Base-by-base conservation (phyloP, 2,797 vertebrate genomes). In the Arremon aurantiirostris region DNA sequence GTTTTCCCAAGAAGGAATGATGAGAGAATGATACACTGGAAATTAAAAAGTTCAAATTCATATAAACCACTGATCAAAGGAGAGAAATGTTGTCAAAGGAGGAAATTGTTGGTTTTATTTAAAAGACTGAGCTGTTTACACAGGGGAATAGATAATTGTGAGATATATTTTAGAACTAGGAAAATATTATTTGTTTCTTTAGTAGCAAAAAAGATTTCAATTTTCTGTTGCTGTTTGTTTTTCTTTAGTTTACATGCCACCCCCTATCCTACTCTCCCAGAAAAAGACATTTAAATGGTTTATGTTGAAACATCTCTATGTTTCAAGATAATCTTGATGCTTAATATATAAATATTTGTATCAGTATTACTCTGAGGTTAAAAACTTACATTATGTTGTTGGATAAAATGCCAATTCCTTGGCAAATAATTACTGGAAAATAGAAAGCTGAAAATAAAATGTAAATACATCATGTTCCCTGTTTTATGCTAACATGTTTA, bases 381-480 rank as follows among this genome's bases (percentile, higher is more conserved):
- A 81, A 85, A 78, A 30, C 6, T 71, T 53, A 9, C 2, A 0
- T 76, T 70, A 52, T 5, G 1, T 32, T 81, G 9, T 65, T 73
- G 27, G 32, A 79, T 27, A 70, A 89, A 91, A 77, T 49, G 8
- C 3, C 16, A 61, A 26, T 56, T 95, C 50, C 9, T 88, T 71
- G n/a, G 11, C 6, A 73, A 73, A 71, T 47, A 42, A 42, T 69
- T 63, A n/a, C 23, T 52, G 37, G 8, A 20, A 61, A 65, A 72
- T 8, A 18, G 32, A 86, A 68, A 2, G 8, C 7, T 69, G 39
- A 60, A 89, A 86, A 55, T 47, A 76, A 75, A 82, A 70, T 22
- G 0, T 8, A 87, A 64, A 4, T 64, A 46, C 21, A 30, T 32
- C 0, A 0, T 42, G 13, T 83, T 75, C 26, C 8, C 3, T 39